phyloP scores from a whole-genome alignment of 2,888 invertebrate genomes.

The Pseudococcus longispinus region DNA sequence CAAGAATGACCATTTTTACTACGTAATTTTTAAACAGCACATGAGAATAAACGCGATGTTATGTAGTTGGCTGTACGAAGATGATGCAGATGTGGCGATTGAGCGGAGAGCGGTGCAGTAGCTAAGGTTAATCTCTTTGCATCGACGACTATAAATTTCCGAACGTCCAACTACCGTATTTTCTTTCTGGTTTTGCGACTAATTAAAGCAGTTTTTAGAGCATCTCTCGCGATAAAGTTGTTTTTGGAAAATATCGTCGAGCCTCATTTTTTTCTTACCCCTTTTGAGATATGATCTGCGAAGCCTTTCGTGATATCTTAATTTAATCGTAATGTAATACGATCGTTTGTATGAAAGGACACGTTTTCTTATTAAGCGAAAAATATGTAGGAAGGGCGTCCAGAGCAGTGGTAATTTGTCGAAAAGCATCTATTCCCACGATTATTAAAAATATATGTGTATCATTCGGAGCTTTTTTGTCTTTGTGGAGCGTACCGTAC shows the following conservation, averaged over 20 bases:
- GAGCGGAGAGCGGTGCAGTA: not conserved
- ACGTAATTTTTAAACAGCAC: not conserved
- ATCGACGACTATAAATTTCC: constrained; percentile 19
- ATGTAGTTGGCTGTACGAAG: not conserved
- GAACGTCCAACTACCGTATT: constrained; percentile 41
- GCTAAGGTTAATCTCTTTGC: constrained; percentile 3
- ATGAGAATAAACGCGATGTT: not conserved
- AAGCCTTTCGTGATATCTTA: not conserved
- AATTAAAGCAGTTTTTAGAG: constrained; percentile 5
- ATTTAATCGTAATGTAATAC: constrained; percentile 16
- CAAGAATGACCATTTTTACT: not conserved
- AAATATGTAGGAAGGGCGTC: not conserved
- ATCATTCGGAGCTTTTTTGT: not conserved
- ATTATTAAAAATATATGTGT: constrained; percentile 18
- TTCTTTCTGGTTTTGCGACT: constrained; percentile 18
- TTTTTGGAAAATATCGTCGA: not conserved
- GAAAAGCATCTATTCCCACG: constrained; percentile 16
- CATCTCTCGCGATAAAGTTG: too few species aligned
- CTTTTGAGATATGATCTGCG: not conserved
- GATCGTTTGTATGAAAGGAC: constrained; percentile 37
- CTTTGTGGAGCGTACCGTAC: not conserved
- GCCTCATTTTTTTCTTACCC: not conserved
- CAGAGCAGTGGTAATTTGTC: not conserved
- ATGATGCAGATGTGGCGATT: not conserved
- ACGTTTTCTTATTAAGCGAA: constrained; percentile 44